Base-by-base conservation (phyloP, 1,140 invertebrate genomes). In the Drosophila teissieri region DNA sequence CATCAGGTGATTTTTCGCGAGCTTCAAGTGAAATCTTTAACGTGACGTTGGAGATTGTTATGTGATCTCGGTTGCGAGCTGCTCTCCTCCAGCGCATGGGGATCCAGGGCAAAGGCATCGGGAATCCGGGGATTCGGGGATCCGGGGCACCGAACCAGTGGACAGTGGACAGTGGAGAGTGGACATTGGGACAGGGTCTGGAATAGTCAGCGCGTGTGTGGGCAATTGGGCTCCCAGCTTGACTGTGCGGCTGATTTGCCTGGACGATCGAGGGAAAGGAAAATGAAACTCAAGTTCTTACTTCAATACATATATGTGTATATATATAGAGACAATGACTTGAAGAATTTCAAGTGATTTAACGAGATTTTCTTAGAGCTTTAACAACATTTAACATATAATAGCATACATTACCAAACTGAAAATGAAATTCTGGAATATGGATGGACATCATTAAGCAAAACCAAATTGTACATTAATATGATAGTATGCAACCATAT, bases 1-100 rank as follows among this genome's bases (percentile, higher is more conserved):
- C 89, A 91, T 91, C 89, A 91, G 88, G 89, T 91, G 89, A 91
- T 91, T 91, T 89, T 89, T 89, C 84, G 85, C 84, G 80, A 90
- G 84, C 84, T 89, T 89, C 80, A 90, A 89, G 84, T 89, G 84
- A 89, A 89, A 89, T 89, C 84, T 89, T 89, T 90, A 89, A 90
- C 84, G 84, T 89, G 85, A 89, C 84, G 85, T 86, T 89, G 80
- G 77, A 89, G 85, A 89, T 88, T 89, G 84, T 89, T 89, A 80
- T 89, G 83, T 80, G 81, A 89, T 86, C 73, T 75, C 49, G 65
- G 64, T 57, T 27, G 68, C 37, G 51, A 45, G 48, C 65, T 49
- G 48, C 51, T 69, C 34, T 22, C 17, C 24, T n/a, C n/a, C n/a
- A 48, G 37, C 17, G 14, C 22, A 15, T 19, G 64, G 46, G n/a